phyloP scores from a whole-genome alignment of 2,888 invertebrate species.

The Imbricaverruca yamaguchii region DNA sequence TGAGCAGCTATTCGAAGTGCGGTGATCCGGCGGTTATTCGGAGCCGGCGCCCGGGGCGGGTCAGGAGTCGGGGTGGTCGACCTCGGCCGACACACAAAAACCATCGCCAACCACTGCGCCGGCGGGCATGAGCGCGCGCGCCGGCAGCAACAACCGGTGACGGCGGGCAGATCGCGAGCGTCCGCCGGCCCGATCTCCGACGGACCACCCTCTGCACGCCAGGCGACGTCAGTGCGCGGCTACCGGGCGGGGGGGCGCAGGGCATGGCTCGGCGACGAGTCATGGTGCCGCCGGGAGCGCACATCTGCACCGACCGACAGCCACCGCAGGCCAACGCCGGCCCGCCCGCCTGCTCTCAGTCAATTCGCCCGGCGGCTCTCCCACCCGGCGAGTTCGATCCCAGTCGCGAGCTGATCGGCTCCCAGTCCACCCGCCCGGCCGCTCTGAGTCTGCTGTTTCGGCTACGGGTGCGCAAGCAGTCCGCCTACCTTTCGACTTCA shows the following conservation, averaged over 20 bases:
- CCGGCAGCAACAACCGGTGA: not conserved
- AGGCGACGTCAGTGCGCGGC: not conserved
- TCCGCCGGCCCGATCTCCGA: not conserved
- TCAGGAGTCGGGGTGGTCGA: not conserved
- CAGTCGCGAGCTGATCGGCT: no score
- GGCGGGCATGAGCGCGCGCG: not conserved
- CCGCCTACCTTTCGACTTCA: no score
- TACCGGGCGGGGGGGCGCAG: not conserved
- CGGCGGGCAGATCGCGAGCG: not conserved
- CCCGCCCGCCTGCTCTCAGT: no score
- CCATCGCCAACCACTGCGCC: not conserved
- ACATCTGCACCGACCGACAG: no score
- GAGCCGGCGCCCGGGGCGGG: not conserved
- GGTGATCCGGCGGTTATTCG: not conserved
- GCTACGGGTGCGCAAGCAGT: no score
- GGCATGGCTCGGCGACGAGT: not conserved
- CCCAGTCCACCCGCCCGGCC: no score
- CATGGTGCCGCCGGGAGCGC: no score
- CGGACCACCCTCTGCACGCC: not conserved
- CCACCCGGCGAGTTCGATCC: no score
- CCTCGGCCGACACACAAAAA: not conserved
- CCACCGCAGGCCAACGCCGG: no score
- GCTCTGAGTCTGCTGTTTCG: no score
- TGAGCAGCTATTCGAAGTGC: not conserved
- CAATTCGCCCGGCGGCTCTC: no score